These are phyloP conservation scores for Isichthys henryi DNA, from an alignment of 2,113 vertebrate genomes.

Conservation along the genomic window DNA sequence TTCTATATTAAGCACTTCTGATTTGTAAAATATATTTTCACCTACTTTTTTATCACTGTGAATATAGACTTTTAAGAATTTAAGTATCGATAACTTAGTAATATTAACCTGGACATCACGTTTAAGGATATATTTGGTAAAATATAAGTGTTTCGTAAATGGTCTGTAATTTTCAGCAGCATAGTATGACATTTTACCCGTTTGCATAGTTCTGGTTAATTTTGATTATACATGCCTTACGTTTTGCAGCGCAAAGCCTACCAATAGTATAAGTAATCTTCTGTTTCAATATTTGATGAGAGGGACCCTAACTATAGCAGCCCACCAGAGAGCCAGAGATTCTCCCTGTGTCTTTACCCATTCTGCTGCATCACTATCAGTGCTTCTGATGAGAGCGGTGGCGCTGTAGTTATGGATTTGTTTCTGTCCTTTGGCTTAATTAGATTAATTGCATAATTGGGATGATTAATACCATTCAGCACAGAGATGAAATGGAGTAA, in stretches of 20 bases:
- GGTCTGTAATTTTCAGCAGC: not conserved
- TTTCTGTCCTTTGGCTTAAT: not conserved
- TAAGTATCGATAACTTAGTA: too few species aligned
- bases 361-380: not conserved
- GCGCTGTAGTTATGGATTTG: not conserved
- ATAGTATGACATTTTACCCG: not conserved
- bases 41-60: not conserved
- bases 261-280: conserved; percentile 40
- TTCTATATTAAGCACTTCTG: not conserved
- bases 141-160: not conserved
- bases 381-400: not conserved
- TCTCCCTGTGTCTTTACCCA: conserved; percentile 28
- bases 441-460: not conserved
- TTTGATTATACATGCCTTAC: not conserved
- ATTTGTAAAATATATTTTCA: not conserved
- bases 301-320: conserved; percentile 37
- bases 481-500: not conserved
- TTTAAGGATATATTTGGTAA: not conserved
- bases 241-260: not conserved
- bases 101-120: not conserved
- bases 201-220: not conserved
- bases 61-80: not conserved
- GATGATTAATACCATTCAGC: not conserved
- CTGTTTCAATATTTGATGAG: conserved; percentile 55
- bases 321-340: conserved; percentile 34